phyloP scores from a whole-genome alignment of 2,888 invertebrate species.

The Eupelmus urozonus region DNA sequence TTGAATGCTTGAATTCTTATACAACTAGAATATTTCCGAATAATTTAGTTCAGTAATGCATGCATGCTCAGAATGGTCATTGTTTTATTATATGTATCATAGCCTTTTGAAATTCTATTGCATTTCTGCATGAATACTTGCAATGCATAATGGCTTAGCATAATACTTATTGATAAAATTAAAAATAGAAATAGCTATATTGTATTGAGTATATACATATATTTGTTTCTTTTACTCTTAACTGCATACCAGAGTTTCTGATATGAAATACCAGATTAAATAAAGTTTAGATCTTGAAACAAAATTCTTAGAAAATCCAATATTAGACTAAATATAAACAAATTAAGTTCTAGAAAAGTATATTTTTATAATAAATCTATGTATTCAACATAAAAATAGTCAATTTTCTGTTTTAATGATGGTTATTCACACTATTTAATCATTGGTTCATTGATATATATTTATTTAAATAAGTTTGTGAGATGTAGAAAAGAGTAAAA shows the following conservation, averaged over 20 bases:
- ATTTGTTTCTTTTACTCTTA: conserved; percentile 58
- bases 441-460: too few relatives aligned
- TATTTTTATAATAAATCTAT: too few relatives aligned
- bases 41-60: conserved; percentile 16
- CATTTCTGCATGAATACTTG: conserved; percentile 61
- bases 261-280: too few relatives aligned
- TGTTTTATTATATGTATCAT: conserved; percentile 25
- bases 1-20: conserved; percentile 25
- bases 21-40: conserved; percentile 28
- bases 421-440: too few relatives aligned
- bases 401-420: too few relatives aligned
- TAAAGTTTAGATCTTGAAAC: too few relatives aligned
- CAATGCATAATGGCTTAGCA: conserved; percentile 67
- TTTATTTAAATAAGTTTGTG: too few relatives aligned
- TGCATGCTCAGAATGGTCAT: conserved; percentile 32
- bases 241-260: too few relatives aligned
- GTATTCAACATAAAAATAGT: too few relatives aligned
- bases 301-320: too few relatives aligned
- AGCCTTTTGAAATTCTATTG: conserved; percentile 35
- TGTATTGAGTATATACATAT: conserved; percentile 62
- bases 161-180: conserved; percentile 73
- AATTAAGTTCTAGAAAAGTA: too few relatives aligned
- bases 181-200: conserved; percentile 74
- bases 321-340: too few relatives aligned
- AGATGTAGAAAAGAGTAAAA: not conserved